Conservation (phyloP, 2,113 vertebrate species). For the Hypomesus transpacificus region DNA sequence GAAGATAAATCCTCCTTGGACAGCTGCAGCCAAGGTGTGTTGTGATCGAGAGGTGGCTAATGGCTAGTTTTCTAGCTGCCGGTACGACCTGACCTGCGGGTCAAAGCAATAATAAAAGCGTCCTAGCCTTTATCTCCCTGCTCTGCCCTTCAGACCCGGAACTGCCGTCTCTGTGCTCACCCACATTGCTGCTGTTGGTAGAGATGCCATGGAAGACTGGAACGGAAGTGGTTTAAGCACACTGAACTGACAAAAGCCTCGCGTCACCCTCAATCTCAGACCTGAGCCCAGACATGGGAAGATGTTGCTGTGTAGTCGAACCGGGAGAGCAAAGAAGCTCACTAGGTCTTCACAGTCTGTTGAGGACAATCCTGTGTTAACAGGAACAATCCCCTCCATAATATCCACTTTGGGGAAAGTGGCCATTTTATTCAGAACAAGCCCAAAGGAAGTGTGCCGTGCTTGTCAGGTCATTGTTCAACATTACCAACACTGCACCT, state of each 20-base stretch:
- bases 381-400: not conserved
- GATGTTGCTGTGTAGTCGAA: not conserved
- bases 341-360: not conserved
- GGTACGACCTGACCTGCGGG: not conserved
- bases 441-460: no score
- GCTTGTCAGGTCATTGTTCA: no score
- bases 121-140: not conserved
- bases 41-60: constrained; percentile 3
- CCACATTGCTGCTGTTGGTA: not conserved
- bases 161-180: not conserved
- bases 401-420: not conserved
- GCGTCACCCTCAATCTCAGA: not conserved
- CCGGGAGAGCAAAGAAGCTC: not conserved
- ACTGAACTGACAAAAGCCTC: no score
- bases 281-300: not conserved
- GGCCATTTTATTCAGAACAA: not conserved
- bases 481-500: not conserved
- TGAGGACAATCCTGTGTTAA: not conserved
- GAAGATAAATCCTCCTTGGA: not conserved
- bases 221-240: no score
- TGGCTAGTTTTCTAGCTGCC: not conserved
- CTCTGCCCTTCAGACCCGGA: not conserved
- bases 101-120: constrained; percentile 7
- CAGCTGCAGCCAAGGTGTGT: not conserved
- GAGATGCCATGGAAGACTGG: no score